These are phyloP conservation scores for Columbina picui DNA, from an alignment of 2,113 vertebrate species.

Conservation along the genomic window DNA sequence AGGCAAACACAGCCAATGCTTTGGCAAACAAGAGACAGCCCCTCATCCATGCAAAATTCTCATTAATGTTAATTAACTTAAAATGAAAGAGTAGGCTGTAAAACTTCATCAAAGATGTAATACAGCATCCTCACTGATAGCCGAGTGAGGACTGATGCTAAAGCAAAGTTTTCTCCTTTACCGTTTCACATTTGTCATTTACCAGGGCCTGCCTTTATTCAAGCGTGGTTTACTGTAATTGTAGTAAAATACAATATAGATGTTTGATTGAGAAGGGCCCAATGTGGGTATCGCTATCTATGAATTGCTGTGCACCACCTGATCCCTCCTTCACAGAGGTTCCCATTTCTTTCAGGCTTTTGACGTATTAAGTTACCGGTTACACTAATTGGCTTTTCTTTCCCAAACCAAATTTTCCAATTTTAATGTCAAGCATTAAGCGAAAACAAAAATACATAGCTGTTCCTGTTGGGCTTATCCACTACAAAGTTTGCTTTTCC, in stretches of 20 bases:
- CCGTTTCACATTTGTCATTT: fast-evolving
- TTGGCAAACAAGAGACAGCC: not conserved
- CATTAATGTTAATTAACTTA: not conserved
- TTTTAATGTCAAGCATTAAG: not conserved
- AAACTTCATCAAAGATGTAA: not conserved
- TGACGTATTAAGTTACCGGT: not conserved
- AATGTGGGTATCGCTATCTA: fast-evolving
- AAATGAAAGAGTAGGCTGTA: not conserved
- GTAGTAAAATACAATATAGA: fast-evolving
- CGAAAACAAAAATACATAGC: not conserved
- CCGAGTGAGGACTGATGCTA: not conserved
- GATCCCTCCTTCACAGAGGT: fast-evolving
- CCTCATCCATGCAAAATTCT: not conserved
- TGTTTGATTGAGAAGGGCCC: not conserved
- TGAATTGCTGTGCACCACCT: fast-evolving
- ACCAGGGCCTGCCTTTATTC: fast-evolving
- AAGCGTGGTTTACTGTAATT: fast-evolving
- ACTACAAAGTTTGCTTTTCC: not conserved
- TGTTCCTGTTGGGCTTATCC: not conserved
- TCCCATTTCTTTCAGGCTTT: fast-evolving
- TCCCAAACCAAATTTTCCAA: not conserved
- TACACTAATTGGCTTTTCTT: not conserved
- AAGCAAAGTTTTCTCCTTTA: not conserved
- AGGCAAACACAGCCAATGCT: not conserved
- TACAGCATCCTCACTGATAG: fast-evolving